phyloP scores from a whole-genome alignment of 1,140 invertebrate species.

The Drosophila erecta region DNA sequence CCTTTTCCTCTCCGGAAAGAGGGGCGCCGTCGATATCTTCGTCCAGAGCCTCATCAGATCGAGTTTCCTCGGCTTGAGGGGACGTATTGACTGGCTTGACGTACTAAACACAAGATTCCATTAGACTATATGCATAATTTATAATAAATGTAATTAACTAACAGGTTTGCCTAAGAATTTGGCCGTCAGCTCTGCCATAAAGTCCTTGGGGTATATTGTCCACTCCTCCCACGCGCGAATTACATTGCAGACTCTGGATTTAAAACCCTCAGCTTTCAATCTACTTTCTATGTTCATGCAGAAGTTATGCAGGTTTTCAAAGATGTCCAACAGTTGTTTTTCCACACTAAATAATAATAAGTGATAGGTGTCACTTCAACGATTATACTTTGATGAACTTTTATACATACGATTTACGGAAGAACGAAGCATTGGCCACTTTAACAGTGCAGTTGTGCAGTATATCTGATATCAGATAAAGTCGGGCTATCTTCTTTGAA shows the following conservation, averaged over 20 bases:
- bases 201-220: slow-evolving; percentile 97
- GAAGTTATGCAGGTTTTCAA: slow-evolving; percentile 92
- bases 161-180: slow-evolving; percentile 91
- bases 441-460: slow-evolving; percentile 98
- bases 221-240: slow-evolving; percentile 99
- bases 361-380: slow-evolving; percentile 5
- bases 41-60: slow-evolving; percentile 64
- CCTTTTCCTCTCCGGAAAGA: slow-evolving; percentile 87
- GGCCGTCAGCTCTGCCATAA: slow-evolving; percentile 95
- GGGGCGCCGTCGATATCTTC: slow-evolving; percentile 89
- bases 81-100: slow-evolving; percentile 31
- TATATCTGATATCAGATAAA: slow-evolving; percentile 98
- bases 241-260: slow-evolving; percentile 96
- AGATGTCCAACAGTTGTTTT: slow-evolving; percentile 93
- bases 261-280: slow-evolving; percentile 98
- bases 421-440: slow-evolving; percentile 98
- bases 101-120: slow-evolving; percentile 14
- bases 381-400: background rate
- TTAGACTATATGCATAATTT: background rate
- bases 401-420: slow-evolving; percentile 91
- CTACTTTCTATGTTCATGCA: slow-evolving; percentile 93
- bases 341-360: slow-evolving; percentile 90
- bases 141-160: background rate
- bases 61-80: slow-evolving; percentile 49
- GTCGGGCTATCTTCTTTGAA: slow-evolving; percentile 95